Evolutionary conservation across 2,888 invertebrate genomes (phyloP), one percentile per base, ranked within the genome.

Genomic region (Leucoptera coffeella): DNA sequence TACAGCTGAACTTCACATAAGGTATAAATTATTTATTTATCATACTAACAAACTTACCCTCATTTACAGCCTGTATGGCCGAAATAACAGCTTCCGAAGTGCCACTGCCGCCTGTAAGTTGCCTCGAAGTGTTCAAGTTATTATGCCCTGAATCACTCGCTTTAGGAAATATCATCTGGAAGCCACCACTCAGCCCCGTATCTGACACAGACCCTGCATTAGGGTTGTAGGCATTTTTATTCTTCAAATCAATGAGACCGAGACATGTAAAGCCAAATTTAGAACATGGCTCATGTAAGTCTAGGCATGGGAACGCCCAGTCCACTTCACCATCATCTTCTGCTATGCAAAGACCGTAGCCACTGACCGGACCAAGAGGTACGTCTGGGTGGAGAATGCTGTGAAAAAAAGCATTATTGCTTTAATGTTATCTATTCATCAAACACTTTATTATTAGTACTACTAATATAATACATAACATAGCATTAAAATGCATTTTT

Each of bases 281-380:
- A 1, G 87, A 85, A 38, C 95, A 87, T 2, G 85, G 83, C 57
- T 96, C 95, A 32, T 80, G 78, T 9, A 84, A 76, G 48, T 94
- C 93, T 8, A 97, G 69, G 38, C 87, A 85, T 1, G 95, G 94
- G 50, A 97, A 94, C 41, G 93, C 95, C 59, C 79, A 78, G 55
- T 93, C 93, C 3, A 92, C 86, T 61, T 94, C 94, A 2, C 95
- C 96, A 48, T 94, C 93, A 45, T 96, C 95, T 60, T 96, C 96
- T 14, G 91, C 93, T 52, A 96, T 91, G 48, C 88, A 91, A 29
- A 96, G 74, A 22, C 90, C 89, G 51, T 92, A 95, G 43, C 82
- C 77, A 28, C 74, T 67, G 11, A 81, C 75, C 19, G 80, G 75
- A 39, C 79, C 77, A 25, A 82, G 64, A 12, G 59, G 50, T 39